Evolutionary conservation across 2,888 invertebrate species (phyloP).

Genomic region (Punctoribates punctum): DNA sequence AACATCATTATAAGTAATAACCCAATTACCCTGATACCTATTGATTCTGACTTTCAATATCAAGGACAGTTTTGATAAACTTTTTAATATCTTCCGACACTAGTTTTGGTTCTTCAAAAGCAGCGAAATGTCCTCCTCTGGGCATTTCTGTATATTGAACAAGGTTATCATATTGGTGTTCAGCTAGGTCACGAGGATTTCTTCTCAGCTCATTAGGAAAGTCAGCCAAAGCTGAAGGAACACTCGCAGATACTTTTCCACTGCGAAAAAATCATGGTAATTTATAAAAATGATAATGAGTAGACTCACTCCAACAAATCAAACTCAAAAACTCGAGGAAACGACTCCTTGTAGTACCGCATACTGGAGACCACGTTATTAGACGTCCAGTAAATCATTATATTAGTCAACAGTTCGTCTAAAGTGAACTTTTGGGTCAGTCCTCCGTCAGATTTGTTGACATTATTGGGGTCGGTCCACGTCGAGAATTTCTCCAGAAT

Average conservation of each 20-base stretch:
- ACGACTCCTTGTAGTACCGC: constrained; percentile 67
- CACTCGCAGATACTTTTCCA: constrained; percentile 54
- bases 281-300: no score
- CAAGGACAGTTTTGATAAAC: constrained; percentile 54
- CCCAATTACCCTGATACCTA: no score
- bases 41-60: no score
- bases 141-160: constrained; percentile 63
- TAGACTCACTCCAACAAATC: not conserved
- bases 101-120: constrained; percentile 69
- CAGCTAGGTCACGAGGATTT: constrained; percentile 61
- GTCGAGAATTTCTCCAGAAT: constrained; percentile 73
- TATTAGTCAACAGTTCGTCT: constrained; percentile 71
- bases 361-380: constrained; percentile 69
- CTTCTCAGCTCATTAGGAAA: constrained; percentile 68
- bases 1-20: no score
- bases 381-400: constrained; percentile 77
- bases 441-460: constrained; percentile 63
- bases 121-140: constrained; percentile 79
- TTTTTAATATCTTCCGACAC: constrained; percentile 67
- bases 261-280: no score
- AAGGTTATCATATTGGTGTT: constrained; percentile 63
- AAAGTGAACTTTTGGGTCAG: constrained; percentile 61
- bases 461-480: constrained; percentile 63
- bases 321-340: not conserved
- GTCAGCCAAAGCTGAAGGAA: constrained; percentile 69